A percentile compares a stretch with the other conserved stretches of the same genome.
These are phyloP conservation scores for Aradus depressus DNA, from an alignment of 2,888 invertebrate species.

Conservation along the genomic window DNA sequence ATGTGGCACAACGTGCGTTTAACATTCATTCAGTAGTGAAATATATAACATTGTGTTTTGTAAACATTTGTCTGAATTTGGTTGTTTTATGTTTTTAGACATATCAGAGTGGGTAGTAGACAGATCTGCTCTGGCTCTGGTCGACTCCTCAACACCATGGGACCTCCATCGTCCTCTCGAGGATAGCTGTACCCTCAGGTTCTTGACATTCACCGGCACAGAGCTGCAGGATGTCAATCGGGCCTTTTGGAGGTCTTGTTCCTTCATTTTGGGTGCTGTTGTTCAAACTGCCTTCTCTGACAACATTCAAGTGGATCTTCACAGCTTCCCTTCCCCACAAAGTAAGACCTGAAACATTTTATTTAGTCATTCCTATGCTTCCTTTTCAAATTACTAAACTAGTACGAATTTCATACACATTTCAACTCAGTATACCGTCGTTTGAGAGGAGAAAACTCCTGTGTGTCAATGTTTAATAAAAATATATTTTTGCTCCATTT, in stretches of 20 bases:
- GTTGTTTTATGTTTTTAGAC: constrained; percentile 43
- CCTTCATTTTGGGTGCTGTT: constrained; percentile 74
- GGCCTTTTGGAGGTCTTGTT: constrained; percentile 88
- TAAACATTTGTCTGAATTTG: constrained; percentile 3
- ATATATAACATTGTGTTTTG: not conserved
- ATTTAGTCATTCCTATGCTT: too few relatives aligned
- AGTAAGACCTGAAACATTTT: too few relatives aligned
- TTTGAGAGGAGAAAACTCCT: too few relatives aligned
- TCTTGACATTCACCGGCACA: constrained; percentile 47
- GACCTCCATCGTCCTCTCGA: constrained; percentile 83
- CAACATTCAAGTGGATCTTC: constrained; percentile 58
- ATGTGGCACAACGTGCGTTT: constrained; percentile 79
- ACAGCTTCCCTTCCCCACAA: constrained; percentile 84
- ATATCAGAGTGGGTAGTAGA: constrained; percentile 58
- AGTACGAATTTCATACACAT: too few relatives aligned
- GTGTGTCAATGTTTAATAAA: too few relatives aligned
- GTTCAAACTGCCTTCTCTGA: constrained; percentile 69
- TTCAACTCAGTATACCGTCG: too few relatives aligned
- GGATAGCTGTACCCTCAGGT: constrained; percentile 47
- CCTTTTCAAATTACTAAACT: too few relatives aligned
- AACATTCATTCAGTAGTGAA: not conserved
- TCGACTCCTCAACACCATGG: constrained; percentile 71
- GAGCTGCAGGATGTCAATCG: constrained; percentile 54
- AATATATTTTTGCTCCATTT: too few relatives aligned
- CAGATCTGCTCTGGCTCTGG: constrained; percentile 63